Evolutionary conservation across 1,140 invertebrate species (phyloP), one percentile per base, ranked within the genome.

Genomic region (Bombus haemorrhoidalis): DNA sequence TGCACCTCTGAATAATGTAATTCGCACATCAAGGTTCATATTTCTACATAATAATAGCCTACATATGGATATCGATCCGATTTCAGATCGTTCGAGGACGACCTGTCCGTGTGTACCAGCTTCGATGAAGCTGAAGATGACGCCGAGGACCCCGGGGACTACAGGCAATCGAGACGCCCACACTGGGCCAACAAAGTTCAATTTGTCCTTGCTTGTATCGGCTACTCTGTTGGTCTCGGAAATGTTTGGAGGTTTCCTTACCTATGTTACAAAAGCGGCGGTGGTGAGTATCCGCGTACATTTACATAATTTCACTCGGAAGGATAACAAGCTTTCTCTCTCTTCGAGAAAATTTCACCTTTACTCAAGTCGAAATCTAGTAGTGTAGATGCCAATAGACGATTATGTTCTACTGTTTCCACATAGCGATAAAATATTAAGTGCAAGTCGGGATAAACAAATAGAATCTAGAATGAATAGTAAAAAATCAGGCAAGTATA

Each of bases 221-320:
- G 98, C 22, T 99, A 98, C 94, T 98, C 98, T 32, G 98, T 99
- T 59, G 98, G 98, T 12, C 96, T 99, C 39, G 98, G 98, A 69
- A 99, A 99, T 92, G 97, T 99, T 79, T 99, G 98, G 98, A 96
- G 97, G 86, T 98, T 98, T 95, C 97, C 97, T 37, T 98, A 98
- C 93, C 95, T 98, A 77, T 98, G 97, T 93, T 98, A 98, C 93
- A 97, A 97, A 94, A 98, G 97, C 92, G 97, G 97, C 78, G 97
- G 97, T 95, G 97, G 97, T 98, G 93, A 96, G 95, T 90, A 37
- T 82, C 53, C 22, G 59, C 57, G 75, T 77, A 77, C 62, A 32
- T 43, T 74, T 71, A 28, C 39, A 34, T 39, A 53, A 22, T 79
- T n/a, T 47, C n/a, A 47, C 28, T 62, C 34, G 6, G 13, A 9